Evolutionary conservation across 2,113 vertebrate genomes (phyloP).

Genomic region (Callionymus lyra): DNA sequence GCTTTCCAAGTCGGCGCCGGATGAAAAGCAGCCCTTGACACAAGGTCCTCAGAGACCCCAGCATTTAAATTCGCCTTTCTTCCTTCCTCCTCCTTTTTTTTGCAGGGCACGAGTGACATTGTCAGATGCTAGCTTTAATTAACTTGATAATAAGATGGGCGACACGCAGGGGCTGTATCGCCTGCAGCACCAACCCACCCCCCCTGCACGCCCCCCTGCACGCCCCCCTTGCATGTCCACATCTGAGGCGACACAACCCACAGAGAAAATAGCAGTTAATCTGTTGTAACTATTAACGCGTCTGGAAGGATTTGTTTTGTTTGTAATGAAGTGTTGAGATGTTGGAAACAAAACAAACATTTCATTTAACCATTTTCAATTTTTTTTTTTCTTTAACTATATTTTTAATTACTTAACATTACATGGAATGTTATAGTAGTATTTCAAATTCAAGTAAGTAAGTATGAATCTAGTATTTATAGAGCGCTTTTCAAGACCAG

Average conservation of each 20-base stretch:
- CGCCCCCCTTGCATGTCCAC: conserved; percentile 16
- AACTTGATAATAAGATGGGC: conserved; percentile 99
- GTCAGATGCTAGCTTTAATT: conserved; percentile 99
- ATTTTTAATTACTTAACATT: too few species aligned
- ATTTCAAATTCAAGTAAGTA: too few species aligned
- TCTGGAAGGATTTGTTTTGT: too few species aligned
- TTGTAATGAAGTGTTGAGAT: too few species aligned
- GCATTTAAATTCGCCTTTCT: conserved; percentile 97
- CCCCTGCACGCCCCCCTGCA: too few species aligned
- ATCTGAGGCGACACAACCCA: conserved; percentile 7
- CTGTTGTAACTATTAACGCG: background rate
- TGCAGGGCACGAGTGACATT: conserved; percentile 88
- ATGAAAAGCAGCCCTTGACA: conserved; percentile 98
- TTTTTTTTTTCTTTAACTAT: too few species aligned
- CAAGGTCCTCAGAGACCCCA: conserved; percentile 90
- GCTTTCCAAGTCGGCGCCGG: conserved; percentile 70
- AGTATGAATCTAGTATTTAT: too few species aligned
- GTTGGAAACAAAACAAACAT: too few species aligned
- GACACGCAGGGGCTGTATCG: conserved; percentile 77
- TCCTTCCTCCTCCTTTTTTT: conserved; percentile 52
- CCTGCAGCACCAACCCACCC: conserved; percentile 53
- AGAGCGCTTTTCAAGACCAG: too few species aligned
- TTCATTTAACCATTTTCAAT: too few species aligned
- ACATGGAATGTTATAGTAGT: too few species aligned
- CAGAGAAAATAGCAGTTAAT: conserved; percentile 8